Evolutionary conservation across 1,140 invertebrate species (phyloP), one percentile per base, ranked within the genome.

Genomic region (Druon quercuslanigerum): DNA sequence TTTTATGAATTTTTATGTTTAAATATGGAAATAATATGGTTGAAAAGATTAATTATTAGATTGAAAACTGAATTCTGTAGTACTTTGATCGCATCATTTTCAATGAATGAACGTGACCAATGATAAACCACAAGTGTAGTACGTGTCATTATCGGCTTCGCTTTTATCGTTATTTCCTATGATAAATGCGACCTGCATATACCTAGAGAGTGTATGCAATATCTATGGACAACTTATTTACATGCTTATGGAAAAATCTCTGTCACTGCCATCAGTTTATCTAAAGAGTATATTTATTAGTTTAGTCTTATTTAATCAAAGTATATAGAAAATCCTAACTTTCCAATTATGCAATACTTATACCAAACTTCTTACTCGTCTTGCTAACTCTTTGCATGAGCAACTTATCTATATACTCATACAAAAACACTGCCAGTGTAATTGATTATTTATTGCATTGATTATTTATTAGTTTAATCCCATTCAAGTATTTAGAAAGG

Each of bases 151-250:
- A 66, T 66, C 60, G 60, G 60, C 60, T 46, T 66, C 60, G 60
- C 60, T 66, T 66, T 66, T 66, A 66, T 66, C 60, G 25, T 66
- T 66, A 66, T 66, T 66, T 66, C 40, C 60, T 66, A 66, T 66
- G 60, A 66, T 66, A 66, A 66, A 66, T 66, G 57, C 40, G 57
- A 66, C 57, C 20, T 66, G 56, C 13, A 16, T 54, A 54, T 54
- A 54, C 25, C 25, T 33, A 33, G 2, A 33, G 25, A 33, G 25
- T 54, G 19, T 56, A 56, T 56, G 16, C 40, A 66, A 33, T 33
- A 25, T 25, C 16, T 66, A 66, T 66, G 57, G 25, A 33, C 57
- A 66, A 66, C 57, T 66, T 66, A 66, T 66, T 66, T 66, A 66
- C 57, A 66, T 66, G 40, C 57, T 66, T 66, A 66, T 13, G 57